These are phyloP conservation scores for Leptinotarsa defecta DNA, from an alignment of 1,140 invertebrate species.

Conservation along the genomic window DNA sequence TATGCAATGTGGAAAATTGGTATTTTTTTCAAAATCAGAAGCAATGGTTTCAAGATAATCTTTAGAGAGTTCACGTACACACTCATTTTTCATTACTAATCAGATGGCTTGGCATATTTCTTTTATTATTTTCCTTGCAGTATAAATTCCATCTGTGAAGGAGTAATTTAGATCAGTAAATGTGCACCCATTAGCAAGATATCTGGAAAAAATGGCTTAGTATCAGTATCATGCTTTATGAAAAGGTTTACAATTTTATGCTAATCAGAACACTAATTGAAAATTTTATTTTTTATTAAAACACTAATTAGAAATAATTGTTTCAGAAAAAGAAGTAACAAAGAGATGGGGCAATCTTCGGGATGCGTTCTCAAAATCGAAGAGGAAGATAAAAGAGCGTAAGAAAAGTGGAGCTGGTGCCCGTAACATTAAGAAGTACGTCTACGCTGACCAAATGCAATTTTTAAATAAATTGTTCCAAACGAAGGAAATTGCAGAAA, in stretches of 20 bases:
- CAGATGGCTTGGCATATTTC: slow-evolving; percentile 26
- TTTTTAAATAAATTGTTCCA: slow-evolving; percentile 28
- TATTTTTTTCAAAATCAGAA: slow-evolving; percentile 44
- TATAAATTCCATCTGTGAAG: slow-evolving; percentile 18
- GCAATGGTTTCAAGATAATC: slow-evolving; percentile 45
- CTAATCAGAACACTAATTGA: background rate
- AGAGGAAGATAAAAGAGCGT: slow-evolving; percentile 8
- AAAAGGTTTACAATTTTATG: background rate
- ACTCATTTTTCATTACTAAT: slow-evolving; percentile 19
- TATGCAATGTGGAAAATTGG: slow-evolving; percentile 49
- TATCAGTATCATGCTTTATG: slow-evolving; percentile 7
- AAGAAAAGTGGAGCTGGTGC: slow-evolving; percentile 21
- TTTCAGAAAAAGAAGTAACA: slow-evolving; percentile 24
- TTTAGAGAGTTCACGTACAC: slow-evolving; percentile 30
- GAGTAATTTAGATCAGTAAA: slow-evolving; percentile 14
- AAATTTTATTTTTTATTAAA: background rate
- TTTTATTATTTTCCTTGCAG: slow-evolving; percentile 27
- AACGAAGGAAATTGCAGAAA: slow-evolving; percentile 19
- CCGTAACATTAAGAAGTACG: slow-evolving; percentile 15
- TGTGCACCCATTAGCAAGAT: slow-evolving; percentile 21
- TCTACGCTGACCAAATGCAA: slow-evolving; percentile 23
- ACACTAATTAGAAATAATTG: slow-evolving; percentile 11
- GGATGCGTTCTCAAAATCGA: slow-evolving; percentile 19
- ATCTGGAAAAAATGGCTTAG: slow-evolving; percentile 17
- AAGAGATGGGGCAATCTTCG: slow-evolving; percentile 24